Evolutionary conservation across 2,113 vertebrate genomes (phyloP), one percentile per base, ranked within the genome.

Genomic region (Apeltes quadracus): DNA sequence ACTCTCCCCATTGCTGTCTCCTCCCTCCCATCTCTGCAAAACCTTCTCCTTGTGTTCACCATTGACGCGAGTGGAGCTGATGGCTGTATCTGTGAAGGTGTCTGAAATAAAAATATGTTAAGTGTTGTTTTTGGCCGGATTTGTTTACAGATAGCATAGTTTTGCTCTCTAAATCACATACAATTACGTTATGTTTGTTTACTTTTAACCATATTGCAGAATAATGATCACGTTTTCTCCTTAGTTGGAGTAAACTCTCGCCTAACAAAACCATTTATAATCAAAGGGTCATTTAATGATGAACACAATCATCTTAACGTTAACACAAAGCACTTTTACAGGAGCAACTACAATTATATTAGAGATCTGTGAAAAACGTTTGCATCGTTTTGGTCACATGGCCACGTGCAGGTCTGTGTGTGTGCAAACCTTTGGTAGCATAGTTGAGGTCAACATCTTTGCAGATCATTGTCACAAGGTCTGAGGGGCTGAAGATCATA

Each of bases 21-120:
- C 96, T 11, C 95, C 96, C 25, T 97, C 96, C 96, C 96, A 97
- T 86, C 95, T 94, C 86, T 97, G 95, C 22, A 97, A 88, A 55
- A 96, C 93, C 87, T 97, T 97, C 81, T 97, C 96, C 61, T 95
- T 95, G 87, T 97, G 96, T 46, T 97, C 96, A 39, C 96, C 96
- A 6, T 97, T 97, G 79, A 97, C 92, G 22, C 95, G 95, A 0
- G 86, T 93, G 71, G 94, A 93, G 69, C 93, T 94, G 72, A 97
- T 96, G 67, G 95, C 95, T 0, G 95, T 94, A 84, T 97, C 96
- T 58, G 95, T 97, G 79, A 97, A 97, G 36, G 95, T 94, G 87
- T 97, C 96, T 97, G 16, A 61, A 80, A 55, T n/a, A n/a, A n/a
- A n/a, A n/a, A n/a, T n/a, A n/a, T n/a, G n/a, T n/a, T n/a, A n/a